Base-by-base conservation (phyloP, 2,888 invertebrate species). In the Papilio gigon region DNA sequence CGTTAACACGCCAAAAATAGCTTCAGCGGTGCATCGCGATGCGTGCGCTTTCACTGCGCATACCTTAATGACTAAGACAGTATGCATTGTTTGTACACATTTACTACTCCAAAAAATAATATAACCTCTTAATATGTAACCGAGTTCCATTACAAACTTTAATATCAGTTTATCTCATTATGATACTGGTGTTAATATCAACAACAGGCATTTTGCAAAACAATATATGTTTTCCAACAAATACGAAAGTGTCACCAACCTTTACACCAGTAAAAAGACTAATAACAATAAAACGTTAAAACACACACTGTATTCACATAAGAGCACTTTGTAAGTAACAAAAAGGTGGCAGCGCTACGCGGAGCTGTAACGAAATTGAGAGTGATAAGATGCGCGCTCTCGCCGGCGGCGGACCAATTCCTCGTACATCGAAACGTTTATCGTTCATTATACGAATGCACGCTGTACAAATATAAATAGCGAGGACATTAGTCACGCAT, bases 381-480 rank as follows among this genome's bases (percentile, higher is more conserved):
- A 80, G 80, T 80, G 72, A 67, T 44, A 76, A 77, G 72, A 72
- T 75, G 76, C 76, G 79, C 80, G 81, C 80, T 77, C 78, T 75
- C 76, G 58, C 40, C 73, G 77, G 78, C 77, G 76, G 76, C 75
- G 78, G 76, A 79, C 81, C 78, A 84, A 87, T 87, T 87, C 84
- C 83, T 81, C 76, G 79, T 77, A 77, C 82, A 83, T 83, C 83
- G 78, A 73, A 73, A 78, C 76, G 77, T 81, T 87, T 86, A 84
- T 87, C 84, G 80, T 81, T 79, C 78, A 81, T 82, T 87, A 87
- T 85, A 80, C 80, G 74, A 78, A 82, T 84, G 83, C 79, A 78
- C 79, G 77, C 80, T 80, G 80, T 82, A 83, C 79, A 84, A 82
- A 84, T 80, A 85, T 77, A 87, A 85, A 88, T 87, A 86, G 77